Evolutionary conservation across 1,140 invertebrate species (phyloP).

Genomic region (Drosophila nannoptera): DNA sequence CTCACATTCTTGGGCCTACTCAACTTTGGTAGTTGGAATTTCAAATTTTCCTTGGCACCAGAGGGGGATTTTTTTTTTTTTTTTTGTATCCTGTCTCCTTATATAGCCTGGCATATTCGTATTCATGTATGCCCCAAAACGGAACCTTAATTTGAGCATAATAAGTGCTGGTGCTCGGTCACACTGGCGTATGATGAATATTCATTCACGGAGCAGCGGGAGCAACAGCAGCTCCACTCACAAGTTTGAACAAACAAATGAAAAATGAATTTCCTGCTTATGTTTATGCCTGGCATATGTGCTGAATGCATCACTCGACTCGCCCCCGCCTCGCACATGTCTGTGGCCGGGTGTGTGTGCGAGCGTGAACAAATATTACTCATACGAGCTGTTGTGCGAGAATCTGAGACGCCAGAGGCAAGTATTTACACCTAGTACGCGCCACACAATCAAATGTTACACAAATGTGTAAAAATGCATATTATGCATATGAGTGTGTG

Average conservation of each 20-base stretch:
- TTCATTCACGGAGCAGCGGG: constrained; percentile 48
- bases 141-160: constrained; percentile 73
- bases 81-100: constrained; percentile 1
- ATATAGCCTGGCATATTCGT: constrained; percentile 27
- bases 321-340: constrained; percentile 13
- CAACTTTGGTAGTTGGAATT: constrained; percentile 67
- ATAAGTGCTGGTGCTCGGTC: constrained; percentile 63
- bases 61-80: constrained; percentile 17
- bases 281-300: constrained; percentile 74
- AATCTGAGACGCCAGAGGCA: constrained; percentile 68
- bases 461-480: constrained; percentile 73
- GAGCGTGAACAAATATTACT: constrained; percentile 76
- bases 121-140: constrained; percentile 44
- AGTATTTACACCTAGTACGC: constrained; percentile 72
- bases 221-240: constrained; percentile 43
- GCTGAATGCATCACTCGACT: constrained; percentile 61
- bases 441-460: constrained; percentile 66
- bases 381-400: constrained; percentile 68
- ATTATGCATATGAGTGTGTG: constrained; percentile 53
- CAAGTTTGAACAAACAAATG: constrained; percentile 73
- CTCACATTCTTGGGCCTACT: constrained; percentile 21
- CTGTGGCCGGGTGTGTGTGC: constrained; percentile 7
- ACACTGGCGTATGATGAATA: constrained; percentile 69
- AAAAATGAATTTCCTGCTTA: constrained; percentile 77
- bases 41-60: constrained; percentile 63